Base-by-base conservation (phyloP, 2,113 vertebrate genomes). In the Psilopogon haemacephalus region DNA sequence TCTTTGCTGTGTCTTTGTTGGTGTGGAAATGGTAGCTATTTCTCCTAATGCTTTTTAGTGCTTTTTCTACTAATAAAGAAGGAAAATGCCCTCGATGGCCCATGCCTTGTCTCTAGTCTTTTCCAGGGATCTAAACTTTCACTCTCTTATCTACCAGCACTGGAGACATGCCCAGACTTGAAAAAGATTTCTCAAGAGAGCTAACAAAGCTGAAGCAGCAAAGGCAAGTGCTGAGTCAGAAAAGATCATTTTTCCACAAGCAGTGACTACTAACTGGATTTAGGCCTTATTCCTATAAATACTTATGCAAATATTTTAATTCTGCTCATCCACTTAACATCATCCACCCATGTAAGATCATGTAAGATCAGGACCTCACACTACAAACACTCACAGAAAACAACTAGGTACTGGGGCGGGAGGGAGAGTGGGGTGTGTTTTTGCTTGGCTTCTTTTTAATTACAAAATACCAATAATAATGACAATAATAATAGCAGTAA, bases 271-370 rank as follows among this genome's bases (percentile, higher is more conserved):
- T 6, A 64, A 28, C 12, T 46, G 38, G 72, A 93, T 88, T 88
- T 88, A 89, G 59, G 62, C 16, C 24, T 91, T 81, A 92, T 58
- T 84, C 55, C 63, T 87, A 8, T 88, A 92, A 96, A 90, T 72
- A 79, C 77, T 94, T 90, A 63, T 67, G 86, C 40, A 96, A 94
- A 88, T 11, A 88, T 72, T 93, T 88, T 92, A 86, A 90, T 92
- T 96, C 77, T 79, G 7, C 21, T 94, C 32, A 94, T 90, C 84
- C 33, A 62, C 70, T 94, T 94, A 84, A 81, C 88, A 86, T 95
- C 78, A 76, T 63, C 92, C 84, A 84, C 77, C 62, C 38, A 59
- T 76, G 23, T 68, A 76, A 59, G 24, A 80, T 2, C 48, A 48
- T 38, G 63, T 88, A 88, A 60, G 58, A 90, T 64, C 48, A 89